A percentile compares a stretch with the other conserved stretches of the same genome.
Conservation (phyloP, 2,888 invertebrate species). For the Leptarthrus brevirostris region DNA sequence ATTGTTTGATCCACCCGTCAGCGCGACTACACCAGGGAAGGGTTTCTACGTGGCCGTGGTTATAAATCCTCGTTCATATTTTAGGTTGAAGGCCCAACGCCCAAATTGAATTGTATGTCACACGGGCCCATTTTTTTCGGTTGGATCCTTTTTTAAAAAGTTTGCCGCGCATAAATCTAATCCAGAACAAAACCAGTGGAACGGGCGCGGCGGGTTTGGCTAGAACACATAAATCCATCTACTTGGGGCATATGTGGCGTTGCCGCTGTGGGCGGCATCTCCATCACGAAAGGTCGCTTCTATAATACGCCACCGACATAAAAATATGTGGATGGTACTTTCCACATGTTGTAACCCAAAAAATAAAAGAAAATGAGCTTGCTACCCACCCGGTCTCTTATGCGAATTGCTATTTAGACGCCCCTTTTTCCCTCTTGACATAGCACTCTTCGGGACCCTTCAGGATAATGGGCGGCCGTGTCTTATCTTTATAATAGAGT, state of each 20-base stretch:
- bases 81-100: slow-evolving; percentile 46
- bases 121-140: slow-evolving; percentile 39
- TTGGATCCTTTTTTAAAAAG: slow-evolving; percentile 45
- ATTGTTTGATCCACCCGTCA: slow-evolving; percentile 38
- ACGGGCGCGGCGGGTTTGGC: too few relatives aligned
- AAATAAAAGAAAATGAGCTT: slow-evolving; percentile 26
- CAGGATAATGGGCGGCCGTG: slow-evolving; percentile 52
- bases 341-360: slow-evolving; percentile 41
- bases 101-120: slow-evolving; percentile 53
- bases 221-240: slow-evolving; percentile 31
- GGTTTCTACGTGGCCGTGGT: not conserved
- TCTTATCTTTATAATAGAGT: slow-evolving; percentile 53
- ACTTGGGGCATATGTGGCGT: slow-evolving; percentile 18
- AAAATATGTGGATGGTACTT: slow-evolving; percentile 52
- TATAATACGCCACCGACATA: slow-evolving; percentile 51
- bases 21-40: not conserved
- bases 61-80: slow-evolving; percentile 39
- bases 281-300: slow-evolving; percentile 34
- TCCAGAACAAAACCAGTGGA: slow-evolving; percentile 12
- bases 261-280: slow-evolving; percentile 33
- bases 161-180: slow-evolving; percentile 51
- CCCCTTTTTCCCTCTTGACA: not conserved
- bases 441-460: slow-evolving; percentile 24
- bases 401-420: slow-evolving; percentile 37
- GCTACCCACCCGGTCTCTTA: slow-evolving; percentile 28